Percentiles rank a stretch among this genome's conserved stretches.
Conservation (phyloP, 2,113 vertebrate species). For the Sylvietta virens region DNA sequence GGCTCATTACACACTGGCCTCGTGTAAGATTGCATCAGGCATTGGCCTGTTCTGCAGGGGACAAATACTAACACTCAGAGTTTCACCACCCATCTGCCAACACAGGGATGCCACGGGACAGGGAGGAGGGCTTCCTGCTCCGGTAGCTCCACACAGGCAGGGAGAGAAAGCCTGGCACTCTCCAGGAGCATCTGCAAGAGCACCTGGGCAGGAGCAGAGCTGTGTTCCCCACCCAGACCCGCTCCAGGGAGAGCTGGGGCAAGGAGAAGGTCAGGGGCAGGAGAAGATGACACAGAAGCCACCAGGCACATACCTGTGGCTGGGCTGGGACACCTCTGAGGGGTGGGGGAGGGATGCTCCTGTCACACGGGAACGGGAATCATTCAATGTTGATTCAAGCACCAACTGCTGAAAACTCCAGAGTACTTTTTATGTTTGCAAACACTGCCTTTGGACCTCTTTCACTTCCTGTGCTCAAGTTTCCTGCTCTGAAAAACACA, state of each 20-base stretch:
- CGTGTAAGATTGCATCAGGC: too few relatives aligned
- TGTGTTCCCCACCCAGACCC: background rate
- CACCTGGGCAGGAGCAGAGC: background rate
- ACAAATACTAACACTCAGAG: background rate
- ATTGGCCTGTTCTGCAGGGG: constrained; percentile 25
- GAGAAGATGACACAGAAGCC: background rate
- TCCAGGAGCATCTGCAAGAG: background rate
- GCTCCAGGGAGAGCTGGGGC: background rate
- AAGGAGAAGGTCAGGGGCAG: background rate
- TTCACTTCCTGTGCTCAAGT: background rate
- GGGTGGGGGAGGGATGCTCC: background rate
- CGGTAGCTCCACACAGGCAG: background rate
- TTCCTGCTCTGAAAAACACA: background rate
- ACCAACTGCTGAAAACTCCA: background rate
- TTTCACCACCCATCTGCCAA: background rate
- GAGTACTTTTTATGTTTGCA: background rate
- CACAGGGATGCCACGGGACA: background rate
- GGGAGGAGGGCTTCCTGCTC: background rate
- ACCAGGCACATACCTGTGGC: background rate
- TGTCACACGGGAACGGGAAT: background rate
- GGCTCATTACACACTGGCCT: too few relatives aligned
- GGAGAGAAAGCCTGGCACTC: background rate
- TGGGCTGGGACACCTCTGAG: background rate
- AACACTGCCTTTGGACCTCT: background rate
- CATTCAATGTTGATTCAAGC: background rate